Conservation (phyloP, 2,797 vertebrate species). For the Spinus olivaceus region DNA sequence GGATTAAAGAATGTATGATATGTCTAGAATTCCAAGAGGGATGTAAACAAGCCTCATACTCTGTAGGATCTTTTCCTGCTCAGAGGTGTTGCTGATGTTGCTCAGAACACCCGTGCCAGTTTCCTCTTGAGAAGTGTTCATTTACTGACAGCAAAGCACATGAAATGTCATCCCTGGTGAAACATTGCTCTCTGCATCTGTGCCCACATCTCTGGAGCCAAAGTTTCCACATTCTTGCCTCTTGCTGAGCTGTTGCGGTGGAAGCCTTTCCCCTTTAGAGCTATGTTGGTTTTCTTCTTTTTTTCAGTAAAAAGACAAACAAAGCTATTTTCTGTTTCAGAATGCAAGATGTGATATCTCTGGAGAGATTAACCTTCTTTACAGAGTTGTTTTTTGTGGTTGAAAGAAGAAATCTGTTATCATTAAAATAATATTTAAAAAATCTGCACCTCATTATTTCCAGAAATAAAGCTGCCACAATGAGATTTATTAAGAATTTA, state of each 20-base stretch:
- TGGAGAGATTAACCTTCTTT: conserved; percentile 20
- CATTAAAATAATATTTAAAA: neutral
- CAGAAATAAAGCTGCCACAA: conserved; percentile 11
- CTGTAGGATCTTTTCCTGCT: neutral
- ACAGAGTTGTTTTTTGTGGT: neutral
- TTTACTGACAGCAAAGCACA: neutral
- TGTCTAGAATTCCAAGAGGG: neutral
- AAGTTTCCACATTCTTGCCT: conserved; percentile 24
- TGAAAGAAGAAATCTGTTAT: conserved; percentile 38
- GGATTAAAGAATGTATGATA: conserved; percentile 6
- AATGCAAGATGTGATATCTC: conserved; percentile 9
- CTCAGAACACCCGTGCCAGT: neutral
- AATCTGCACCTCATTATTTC: conserved; percentile 23
- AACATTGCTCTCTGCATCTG: neutral
- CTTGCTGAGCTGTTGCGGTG: conserved; percentile 1
- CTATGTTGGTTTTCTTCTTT: neutral
- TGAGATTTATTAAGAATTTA: neutral
- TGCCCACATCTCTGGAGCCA: conserved; percentile 27
- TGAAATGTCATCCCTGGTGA: neutral
- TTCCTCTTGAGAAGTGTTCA: neutral
- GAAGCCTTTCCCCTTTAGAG: conserved; percentile 3
- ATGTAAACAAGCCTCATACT: neutral
- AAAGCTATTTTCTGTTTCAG: neutral
- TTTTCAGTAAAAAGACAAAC: neutral
- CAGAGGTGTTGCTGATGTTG: neutral